These are phyloP conservation scores for Stichopus horrens DNA, from an alignment of 53 echinoderm and acorn worm genomes.

Conservation along the genomic window DNA sequence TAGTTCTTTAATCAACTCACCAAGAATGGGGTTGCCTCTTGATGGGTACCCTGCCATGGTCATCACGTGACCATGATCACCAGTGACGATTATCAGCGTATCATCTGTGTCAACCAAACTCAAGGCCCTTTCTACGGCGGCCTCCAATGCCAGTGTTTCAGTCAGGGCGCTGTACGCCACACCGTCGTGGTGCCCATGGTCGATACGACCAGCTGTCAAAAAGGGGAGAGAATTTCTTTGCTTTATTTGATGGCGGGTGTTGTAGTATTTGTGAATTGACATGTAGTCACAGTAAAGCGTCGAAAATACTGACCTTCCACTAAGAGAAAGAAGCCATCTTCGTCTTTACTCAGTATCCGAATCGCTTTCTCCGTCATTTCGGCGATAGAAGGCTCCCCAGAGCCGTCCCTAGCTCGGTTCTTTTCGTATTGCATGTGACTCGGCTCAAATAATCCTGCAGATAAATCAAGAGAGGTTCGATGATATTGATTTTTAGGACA, in stretches of 20 bases:
- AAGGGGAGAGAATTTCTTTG: background rate
- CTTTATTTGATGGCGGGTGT: too few species aligned
- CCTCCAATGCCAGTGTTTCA: constrained; percentile 80
- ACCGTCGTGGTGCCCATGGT: constrained; percentile 75
- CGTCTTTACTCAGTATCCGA: constrained; percentile 62
- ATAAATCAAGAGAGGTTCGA: background rate
- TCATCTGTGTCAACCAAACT: constrained; percentile 62
- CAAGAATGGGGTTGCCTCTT: constrained; percentile 86
- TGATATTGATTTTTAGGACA: too few species aligned
- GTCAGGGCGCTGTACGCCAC: constrained; percentile 58
- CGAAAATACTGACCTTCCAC: constrained; percentile 63
- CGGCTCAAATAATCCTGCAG: constrained; percentile 73
- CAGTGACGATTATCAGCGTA: constrained; percentile 79
- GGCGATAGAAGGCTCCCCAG: constrained; percentile 86
- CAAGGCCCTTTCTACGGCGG: constrained; percentile 67
- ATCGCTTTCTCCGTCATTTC: constrained; percentile 37
- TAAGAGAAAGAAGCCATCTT: constrained; percentile 64
- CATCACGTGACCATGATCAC: constrained; percentile 84
- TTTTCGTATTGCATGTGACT: constrained; percentile 86
- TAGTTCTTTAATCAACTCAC: constrained; percentile 40
- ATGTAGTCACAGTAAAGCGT: too few species aligned
- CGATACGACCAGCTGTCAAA: constrained; percentile 75
- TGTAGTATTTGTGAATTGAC: too few species aligned
- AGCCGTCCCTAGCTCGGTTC: constrained; percentile 54
- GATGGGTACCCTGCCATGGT: constrained; percentile 66